phyloP scores from a whole-genome alignment of 2,888 invertebrate species.

The Euplexia lucipara region DNA sequence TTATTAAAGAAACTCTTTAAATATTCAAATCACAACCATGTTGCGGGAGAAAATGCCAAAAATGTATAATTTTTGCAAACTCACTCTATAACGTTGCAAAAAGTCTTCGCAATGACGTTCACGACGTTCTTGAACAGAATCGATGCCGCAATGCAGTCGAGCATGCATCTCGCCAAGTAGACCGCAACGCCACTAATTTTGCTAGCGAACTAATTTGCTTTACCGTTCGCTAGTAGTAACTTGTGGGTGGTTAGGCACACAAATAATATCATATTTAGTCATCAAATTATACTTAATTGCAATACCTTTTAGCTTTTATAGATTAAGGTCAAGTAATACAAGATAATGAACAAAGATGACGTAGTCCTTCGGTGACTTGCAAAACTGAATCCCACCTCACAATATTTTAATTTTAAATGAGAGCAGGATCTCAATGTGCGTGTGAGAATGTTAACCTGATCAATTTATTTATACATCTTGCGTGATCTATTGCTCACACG shows the following conservation, averaged over 20 bases:
- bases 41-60: constrained; percentile 2
- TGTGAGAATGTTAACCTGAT: constrained; percentile 68
- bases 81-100: background rate
- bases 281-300: constrained; percentile 64
- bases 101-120: constrained; percentile 14
- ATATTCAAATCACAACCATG: background rate
- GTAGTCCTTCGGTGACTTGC: constrained; percentile 69
- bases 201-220: constrained; percentile 56
- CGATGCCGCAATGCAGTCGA: constrained; percentile 74
- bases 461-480: constrained; percentile 60
- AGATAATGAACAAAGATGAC: constrained; percentile 69
- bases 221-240: constrained; percentile 46
- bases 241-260: constrained; percentile 52
- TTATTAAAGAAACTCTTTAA: background rate
- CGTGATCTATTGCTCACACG: constrained; percentile 47
- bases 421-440: constrained; percentile 59
- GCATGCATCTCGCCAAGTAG: constrained; percentile 71
- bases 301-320: constrained; percentile 67
- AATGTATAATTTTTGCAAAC: constrained; percentile 5
- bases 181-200: constrained; percentile 70
- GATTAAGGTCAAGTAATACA: constrained; percentile 71
- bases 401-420: constrained; percentile 72
- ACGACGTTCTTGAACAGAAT: constrained; percentile 46
- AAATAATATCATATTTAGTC: constrained; percentile 63
- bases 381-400: constrained; percentile 60